Percentiles rank a stretch among this genome's conserved stretches.
phyloP scores from a whole-genome alignment of 2,113 vertebrate genomes.

The Ictalurus furcatus region DNA sequence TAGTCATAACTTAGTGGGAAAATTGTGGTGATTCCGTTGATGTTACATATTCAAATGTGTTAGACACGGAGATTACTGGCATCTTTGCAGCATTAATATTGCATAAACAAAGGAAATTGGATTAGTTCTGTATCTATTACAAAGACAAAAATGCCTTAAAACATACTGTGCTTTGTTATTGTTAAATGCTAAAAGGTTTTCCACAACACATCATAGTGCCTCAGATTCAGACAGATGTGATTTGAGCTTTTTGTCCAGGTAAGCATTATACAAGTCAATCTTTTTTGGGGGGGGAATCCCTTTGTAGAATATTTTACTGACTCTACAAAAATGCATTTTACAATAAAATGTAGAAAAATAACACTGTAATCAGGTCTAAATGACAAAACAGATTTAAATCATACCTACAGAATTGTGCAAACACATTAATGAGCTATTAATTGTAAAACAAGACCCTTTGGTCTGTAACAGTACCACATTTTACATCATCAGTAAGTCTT shows the following conservation, averaged over 20 bases:
- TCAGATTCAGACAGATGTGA: conserved; percentile 8
- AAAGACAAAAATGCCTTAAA: neutral
- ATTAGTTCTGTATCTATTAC: conserved; percentile 9
- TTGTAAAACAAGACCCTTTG: conserved; percentile 60
- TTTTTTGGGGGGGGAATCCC: neutral
- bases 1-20: conserved; percentile 3
- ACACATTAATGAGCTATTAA: conserved; percentile 53
- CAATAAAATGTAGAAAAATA: conserved; percentile 60
- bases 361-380: conserved; percentile 58
- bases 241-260: neutral
- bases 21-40: conserved; percentile 4
- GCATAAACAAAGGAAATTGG: neutral
- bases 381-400: conserved; percentile 54
- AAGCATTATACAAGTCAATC: conserved; percentile 12
- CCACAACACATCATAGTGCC: conserved; percentile 5
- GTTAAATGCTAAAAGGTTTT: conserved; percentile 21
- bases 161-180: conserved; percentile 50
- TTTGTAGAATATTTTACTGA: conserved; percentile 21
- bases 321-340: conserved; percentile 58
- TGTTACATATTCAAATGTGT: conserved; percentile 20
- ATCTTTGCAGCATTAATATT: conserved; percentile 28
- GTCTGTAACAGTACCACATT: conserved; percentile 45
- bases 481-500: conserved; percentile 23
- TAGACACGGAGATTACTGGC: conserved; percentile 28
- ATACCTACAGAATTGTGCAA: conserved; percentile 56